Evolutionary conservation across 2,797 vertebrate genomes (phyloP).

Genomic region (Hemibagrus guttatus): DNA sequence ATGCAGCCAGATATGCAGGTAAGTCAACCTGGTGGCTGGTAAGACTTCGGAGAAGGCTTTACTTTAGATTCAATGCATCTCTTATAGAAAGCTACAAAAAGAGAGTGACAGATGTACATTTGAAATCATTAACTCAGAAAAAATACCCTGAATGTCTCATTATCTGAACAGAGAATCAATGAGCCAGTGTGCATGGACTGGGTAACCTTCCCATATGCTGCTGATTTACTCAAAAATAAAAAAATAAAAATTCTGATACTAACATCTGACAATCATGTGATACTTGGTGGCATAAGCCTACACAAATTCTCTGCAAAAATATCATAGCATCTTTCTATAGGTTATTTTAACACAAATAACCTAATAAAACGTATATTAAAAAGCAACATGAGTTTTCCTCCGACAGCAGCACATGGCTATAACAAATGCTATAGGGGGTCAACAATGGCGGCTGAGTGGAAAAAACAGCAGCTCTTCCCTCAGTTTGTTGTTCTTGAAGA

Average conservation of each 20-base stretch:
- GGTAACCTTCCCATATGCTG: not conserved
- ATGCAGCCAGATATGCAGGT: conserved; percentile 26
- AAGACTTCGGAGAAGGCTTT: not conserved
- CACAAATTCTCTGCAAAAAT: not conserved
- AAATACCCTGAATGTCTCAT: not conserved
- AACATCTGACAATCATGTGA: not conserved
- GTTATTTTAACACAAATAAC: not conserved
- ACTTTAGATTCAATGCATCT: not conserved
- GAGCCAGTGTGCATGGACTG: not conserved
- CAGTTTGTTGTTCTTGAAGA: not conserved
- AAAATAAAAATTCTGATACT: not conserved
- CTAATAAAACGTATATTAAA: not conserved
- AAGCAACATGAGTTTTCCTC: not conserved
- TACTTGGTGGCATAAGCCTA: not conserved
- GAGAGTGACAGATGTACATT: not conserved
- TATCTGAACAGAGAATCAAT: not conserved
- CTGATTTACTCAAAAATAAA: not conserved
- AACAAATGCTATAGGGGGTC: not conserved
- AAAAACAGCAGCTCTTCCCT: not conserved
- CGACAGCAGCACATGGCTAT: not conserved
- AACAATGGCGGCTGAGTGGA: not conserved
- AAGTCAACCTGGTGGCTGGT: conserved; percentile 2
- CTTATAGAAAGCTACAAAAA: not conserved
- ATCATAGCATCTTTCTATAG: not conserved
- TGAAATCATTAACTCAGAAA: not conserved